Evolutionary conservation across 2,797 vertebrate genomes (phyloP).

Genomic region (Gephyroberyx darwinii): DNA sequence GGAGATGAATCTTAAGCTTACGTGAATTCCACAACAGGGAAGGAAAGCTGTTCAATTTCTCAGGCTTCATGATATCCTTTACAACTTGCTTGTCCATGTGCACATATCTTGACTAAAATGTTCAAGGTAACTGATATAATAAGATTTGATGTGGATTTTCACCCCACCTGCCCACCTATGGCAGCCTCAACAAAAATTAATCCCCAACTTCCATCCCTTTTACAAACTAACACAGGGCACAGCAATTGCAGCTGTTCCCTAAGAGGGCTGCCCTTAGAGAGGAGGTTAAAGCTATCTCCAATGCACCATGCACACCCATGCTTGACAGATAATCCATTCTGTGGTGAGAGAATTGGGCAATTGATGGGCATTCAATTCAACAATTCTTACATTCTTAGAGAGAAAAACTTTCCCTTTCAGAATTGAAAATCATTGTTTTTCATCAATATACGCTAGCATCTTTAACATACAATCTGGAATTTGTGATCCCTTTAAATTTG

Average conservation of each 20-base stretch:
- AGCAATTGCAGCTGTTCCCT: slow-evolving; percentile 5
- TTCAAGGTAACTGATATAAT: not conserved
- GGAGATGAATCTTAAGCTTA: slow-evolving; percentile 15
- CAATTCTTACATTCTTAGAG: slow-evolving; percentile 11
- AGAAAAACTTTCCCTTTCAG: not conserved
- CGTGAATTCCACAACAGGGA: slow-evolving; percentile 25
- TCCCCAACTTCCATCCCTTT: not conserved
- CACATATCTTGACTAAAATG: not conserved
- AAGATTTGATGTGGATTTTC: not conserved
- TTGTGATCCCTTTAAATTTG: not conserved
- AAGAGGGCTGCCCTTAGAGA: slow-evolving; percentile 15
- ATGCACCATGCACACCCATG: slow-evolving; percentile 16
- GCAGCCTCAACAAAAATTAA: slow-evolving; percentile 15
- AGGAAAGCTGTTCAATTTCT: not conserved
- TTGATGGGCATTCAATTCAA: slow-evolving; percentile 27
- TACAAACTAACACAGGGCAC: not conserved
- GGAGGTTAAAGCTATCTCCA: slow-evolving; percentile 4
- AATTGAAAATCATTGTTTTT: not conserved
- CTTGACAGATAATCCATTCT: slow-evolving; percentile 37
- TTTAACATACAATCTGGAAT: not conserved
- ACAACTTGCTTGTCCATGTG: not conserved
- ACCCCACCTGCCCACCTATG: not conserved
- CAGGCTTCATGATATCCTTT: not conserved
- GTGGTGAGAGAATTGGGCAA: slow-evolving; percentile 12
- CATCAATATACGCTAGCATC: not conserved